phyloP scores from a whole-genome alignment of 2,113 vertebrate species.

The Astur gentilis region DNA sequence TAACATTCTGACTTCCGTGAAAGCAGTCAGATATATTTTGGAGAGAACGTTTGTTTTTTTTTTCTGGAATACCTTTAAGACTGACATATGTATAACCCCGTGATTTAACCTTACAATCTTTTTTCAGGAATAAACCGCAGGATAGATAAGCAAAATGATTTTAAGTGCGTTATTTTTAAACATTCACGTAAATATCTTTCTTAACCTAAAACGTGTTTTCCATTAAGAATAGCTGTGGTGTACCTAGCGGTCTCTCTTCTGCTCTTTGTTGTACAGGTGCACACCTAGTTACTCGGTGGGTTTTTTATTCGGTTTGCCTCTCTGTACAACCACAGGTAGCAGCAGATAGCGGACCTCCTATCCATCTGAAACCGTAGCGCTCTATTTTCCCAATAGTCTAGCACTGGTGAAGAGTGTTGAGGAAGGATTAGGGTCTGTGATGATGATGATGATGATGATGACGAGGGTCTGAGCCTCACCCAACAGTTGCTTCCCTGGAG shows the following conservation, averaged over 20 bases:
- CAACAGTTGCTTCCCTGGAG: not conserved
- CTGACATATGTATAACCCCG: not conserved
- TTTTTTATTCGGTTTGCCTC: not conserved
- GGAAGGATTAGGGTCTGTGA: not conserved
- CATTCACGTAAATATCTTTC: not conserved
- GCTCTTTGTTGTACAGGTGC: not conserved
- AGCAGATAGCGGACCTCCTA: not conserved
- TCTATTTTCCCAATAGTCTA: fast-evolving
- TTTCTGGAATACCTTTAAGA: not conserved
- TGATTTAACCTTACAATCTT: not conserved
- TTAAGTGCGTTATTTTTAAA: not conserved
- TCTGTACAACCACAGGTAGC: not conserved
- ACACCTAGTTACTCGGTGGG: not conserved
- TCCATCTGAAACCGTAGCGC: not conserved
- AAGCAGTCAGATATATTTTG: not conserved
- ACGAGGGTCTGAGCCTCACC: not conserved
- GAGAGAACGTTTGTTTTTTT: fast-evolving
- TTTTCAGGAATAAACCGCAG: not conserved
- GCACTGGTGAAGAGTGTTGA: not conserved
- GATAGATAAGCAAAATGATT: not conserved
- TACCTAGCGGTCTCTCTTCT: not conserved
- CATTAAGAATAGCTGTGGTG: not conserved
- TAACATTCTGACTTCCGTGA: not conserved
- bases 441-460: not conserved
- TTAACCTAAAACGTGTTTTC: not conserved